Conservation (phyloP, 2,888 invertebrate genomes). For the Muscina levida region DNA sequence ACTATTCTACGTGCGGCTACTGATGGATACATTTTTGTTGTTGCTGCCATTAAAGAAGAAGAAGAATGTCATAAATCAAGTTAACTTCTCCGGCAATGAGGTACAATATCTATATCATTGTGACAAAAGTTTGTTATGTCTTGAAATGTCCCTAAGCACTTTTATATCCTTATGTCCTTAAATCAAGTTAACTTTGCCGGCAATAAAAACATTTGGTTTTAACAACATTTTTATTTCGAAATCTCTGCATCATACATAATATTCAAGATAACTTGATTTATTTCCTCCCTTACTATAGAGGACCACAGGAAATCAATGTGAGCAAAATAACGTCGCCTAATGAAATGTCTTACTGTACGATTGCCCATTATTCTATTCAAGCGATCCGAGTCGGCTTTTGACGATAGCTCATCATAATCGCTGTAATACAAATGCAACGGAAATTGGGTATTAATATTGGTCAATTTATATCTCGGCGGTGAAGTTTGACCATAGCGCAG, state of each 20-base stretch:
- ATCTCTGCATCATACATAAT: not conserved
- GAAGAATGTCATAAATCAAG: too few species aligned
- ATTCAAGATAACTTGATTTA: not conserved
- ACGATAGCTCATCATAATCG: conserved; percentile 1
- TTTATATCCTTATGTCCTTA: too few species aligned
- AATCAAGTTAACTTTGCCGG: too few species aligned
- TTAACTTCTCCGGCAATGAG: too few species aligned
- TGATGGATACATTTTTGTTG: too few species aligned
- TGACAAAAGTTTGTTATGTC: too few species aligned
- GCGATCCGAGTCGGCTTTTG: not conserved
- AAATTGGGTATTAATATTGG: not conserved
- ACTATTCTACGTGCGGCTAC: too few species aligned
- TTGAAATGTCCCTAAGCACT: too few species aligned
- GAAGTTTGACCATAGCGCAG: not conserved
- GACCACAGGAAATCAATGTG: conserved; percentile 14
- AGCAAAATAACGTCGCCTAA: not conserved
- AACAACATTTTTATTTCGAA: too few species aligned
- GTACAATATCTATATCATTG: too few species aligned
- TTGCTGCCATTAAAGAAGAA: too few species aligned
- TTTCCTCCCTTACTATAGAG: not conserved
- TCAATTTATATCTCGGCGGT: conserved; percentile 9
- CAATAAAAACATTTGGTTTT: too few species aligned
- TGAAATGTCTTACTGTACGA: not conserved
- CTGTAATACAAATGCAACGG: conserved; percentile 23
- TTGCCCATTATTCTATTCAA: conserved; percentile 3